phyloP scores from a whole-genome alignment of 2,113 vertebrate species.

The Tiliqua scincoides region DNA sequence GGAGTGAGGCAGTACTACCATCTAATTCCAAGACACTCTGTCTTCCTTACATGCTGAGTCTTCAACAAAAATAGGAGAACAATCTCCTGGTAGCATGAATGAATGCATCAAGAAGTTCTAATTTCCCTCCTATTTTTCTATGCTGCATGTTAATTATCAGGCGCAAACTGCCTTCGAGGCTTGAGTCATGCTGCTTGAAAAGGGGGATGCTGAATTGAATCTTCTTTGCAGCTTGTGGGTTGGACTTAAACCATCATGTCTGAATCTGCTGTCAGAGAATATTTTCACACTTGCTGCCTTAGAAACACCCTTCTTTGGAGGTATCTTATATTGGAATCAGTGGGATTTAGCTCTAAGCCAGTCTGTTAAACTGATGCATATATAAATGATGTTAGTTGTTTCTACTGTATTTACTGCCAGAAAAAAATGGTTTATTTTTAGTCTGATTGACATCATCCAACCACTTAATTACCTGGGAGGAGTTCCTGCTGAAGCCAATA shows the following conservation, averaged over 20 bases:
- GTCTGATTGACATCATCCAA: neutral
- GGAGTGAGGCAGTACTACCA: accelerated
- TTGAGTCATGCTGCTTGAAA: no score
- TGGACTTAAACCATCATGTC: no score
- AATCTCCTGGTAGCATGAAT: constrained; percentile 26
- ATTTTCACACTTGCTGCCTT: neutral
- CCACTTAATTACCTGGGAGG: neutral
- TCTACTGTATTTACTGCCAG: neutral
- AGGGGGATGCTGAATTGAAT: no score
- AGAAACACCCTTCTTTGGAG: neutral
- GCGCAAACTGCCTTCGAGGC: constrained; percentile 15
- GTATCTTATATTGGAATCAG: no score
- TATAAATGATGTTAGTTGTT: neutral
- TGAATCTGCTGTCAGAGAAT: no score
- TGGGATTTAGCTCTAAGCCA: neutral
- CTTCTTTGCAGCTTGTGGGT: neutral
- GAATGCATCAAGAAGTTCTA: constrained; percentile 44
- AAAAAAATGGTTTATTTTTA: neutral
- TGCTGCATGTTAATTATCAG: constrained; percentile 57
- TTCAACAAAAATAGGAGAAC: constrained; percentile 22
- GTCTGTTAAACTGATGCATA: neutral
- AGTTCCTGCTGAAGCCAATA: neutral
- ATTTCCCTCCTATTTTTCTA: constrained; percentile 53
- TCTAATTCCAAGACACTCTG: neutral
- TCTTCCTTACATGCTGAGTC: constrained; percentile 2